phyloP scores from a whole-genome alignment of 2,797 vertebrate species.

The Gastrophryne carolinensis region DNA sequence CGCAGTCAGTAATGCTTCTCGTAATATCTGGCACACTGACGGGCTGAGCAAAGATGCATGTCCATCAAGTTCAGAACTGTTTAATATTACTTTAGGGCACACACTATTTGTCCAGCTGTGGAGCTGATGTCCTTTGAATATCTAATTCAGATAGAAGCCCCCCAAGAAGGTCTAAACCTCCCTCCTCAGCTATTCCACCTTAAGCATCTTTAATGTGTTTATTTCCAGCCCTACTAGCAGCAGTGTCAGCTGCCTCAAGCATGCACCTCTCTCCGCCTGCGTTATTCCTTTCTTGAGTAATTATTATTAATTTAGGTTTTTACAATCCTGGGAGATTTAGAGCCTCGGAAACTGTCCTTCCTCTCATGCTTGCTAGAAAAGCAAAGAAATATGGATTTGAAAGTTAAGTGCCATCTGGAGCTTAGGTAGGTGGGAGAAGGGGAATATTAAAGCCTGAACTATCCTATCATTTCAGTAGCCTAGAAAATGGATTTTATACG shows the following conservation, averaged over 20 bases:
- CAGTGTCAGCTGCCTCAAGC: slow-evolving; percentile 42
- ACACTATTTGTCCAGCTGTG: no score
- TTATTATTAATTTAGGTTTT: slow-evolving; percentile 54
- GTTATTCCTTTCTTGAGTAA: slow-evolving; percentile 48
- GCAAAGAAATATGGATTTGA: slow-evolving; percentile 41
- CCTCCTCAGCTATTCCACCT: slow-evolving; percentile 6
- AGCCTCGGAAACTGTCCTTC: slow-evolving; percentile 30
- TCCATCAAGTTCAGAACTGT: no score
- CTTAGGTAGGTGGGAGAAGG: slow-evolving; percentile 4
- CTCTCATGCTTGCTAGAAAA: slow-evolving; percentile 29
- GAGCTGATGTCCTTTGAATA: no score
- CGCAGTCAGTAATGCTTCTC: no score
- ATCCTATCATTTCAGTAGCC: background rate
- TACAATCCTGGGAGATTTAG: slow-evolving; percentile 50
- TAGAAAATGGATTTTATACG: no score
- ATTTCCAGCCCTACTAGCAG: slow-evolving; percentile 38
- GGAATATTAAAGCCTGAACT: slow-evolving; percentile 25
- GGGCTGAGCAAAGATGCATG: no score
- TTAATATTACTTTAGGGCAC: no score
- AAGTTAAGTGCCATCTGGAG: slow-evolving; percentile 49
- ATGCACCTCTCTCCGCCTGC: slow-evolving; percentile 8
- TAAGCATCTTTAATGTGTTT: slow-evolving; percentile 48
- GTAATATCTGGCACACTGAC: no score
- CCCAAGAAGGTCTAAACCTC: no score
- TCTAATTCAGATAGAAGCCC: no score